phyloP scores from a whole-genome alignment of 2,888 invertebrate species.

The Spodoptera exigua region DNA sequence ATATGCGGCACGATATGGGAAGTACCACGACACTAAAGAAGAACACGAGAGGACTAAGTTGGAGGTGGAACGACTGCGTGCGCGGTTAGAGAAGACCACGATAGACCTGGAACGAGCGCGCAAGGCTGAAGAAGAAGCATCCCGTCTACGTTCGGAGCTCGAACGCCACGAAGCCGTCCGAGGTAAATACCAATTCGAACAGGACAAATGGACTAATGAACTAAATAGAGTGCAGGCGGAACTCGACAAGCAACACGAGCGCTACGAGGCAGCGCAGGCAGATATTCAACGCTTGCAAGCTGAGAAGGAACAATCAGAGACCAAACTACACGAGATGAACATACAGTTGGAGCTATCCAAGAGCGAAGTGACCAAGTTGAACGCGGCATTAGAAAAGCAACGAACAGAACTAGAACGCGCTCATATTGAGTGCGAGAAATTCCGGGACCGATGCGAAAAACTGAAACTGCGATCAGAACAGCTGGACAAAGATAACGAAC shows the following conservation, averaged over 20 bases:
- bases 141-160: constrained; percentile 91
- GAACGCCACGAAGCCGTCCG: constrained; percentile 93
- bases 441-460: constrained; percentile 95
- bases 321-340: constrained; percentile 92
- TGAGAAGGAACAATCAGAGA: constrained; percentile 92
- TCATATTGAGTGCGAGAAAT: constrained; percentile 96
- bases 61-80: constrained; percentile 94
- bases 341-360: constrained; percentile 94
- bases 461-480: constrained; percentile 92
- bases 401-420: constrained; percentile 94
- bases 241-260: constrained; percentile 93
- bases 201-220: constrained; percentile 88
- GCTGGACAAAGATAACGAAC: constrained; percentile 90
- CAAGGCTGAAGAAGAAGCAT: constrained; percentile 91
- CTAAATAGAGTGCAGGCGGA: constrained; percentile 94
- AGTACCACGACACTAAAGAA: constrained; percentile 94
- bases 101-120: constrained; percentile 94
- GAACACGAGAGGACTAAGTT: constrained; percentile 93
- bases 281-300: constrained; percentile 92
- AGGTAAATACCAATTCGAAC: constrained; percentile 90
- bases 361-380: constrained; percentile 93
- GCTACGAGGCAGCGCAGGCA: constrained; percentile 92
- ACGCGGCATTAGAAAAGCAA: constrained; percentile 94
- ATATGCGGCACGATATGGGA: constrained; percentile 92
- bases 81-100: constrained; percentile 94